Evolutionary conservation across 2,888 invertebrate genomes (phyloP), one percentile per base, ranked within the genome.

Genomic region (Chymomyza amoena): DNA sequence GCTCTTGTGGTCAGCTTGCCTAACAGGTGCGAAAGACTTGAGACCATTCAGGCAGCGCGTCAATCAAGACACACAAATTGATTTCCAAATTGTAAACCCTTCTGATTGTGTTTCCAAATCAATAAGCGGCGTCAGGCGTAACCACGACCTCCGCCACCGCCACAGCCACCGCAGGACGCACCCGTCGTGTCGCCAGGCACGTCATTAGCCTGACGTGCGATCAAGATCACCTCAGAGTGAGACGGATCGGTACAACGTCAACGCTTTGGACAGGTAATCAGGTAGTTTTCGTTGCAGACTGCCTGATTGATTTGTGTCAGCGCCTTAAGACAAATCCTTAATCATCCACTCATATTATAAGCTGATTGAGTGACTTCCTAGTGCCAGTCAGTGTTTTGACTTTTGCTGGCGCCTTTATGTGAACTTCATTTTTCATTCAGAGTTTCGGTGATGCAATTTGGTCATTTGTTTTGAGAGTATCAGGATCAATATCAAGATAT

Each of bases 251-350:
- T 39, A 6, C 15, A 69, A 60, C 66, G 62, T 63, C 51, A 52
- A 63, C 68, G 52, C 68, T 71, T 71, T 77, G 76, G 68, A 61
- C 62, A 54, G 6, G 32, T 54, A 56, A 15, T 7, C 39, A 45
- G 39, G 39, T 45, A 45, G 39, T 6, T 13, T 45, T 13, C 13
- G 13, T 66, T 50, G 59, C 32, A 60, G 45, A 16, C 18, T 25
- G n/a, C 51, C 69, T 81, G 84, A 84, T 84, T 82, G 84, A 84
- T 84, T 86, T 78, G 81, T 86, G 86, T 84, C 84, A 84, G 80
- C 84, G 79, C 81, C 83, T 78, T 68, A 75, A 80, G 72, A 79
- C 81, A 79, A 68, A 77, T 67, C 64, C 54, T 61, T 25, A n/a
- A 50, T 69, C 68, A 65, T 5, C 69, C 68, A 65, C 3, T n/a